Conservation (phyloP, 2,113 vertebrate species). For the Oxygymnocypris stewartii region DNA sequence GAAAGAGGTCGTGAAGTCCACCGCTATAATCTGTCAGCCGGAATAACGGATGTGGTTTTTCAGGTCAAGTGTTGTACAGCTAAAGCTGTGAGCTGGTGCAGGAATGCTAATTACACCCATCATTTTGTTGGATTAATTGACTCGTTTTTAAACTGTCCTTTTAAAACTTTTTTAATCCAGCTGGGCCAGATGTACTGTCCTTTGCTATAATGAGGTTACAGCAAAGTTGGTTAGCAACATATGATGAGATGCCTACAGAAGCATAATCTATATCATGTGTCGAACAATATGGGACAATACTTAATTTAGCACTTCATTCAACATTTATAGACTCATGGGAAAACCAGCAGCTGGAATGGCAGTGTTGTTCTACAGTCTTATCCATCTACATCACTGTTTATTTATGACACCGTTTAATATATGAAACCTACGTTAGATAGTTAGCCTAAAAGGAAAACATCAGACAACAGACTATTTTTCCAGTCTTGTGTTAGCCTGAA, state of each 20-base stretch:
- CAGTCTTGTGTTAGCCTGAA: background rate
- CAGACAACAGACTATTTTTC: background rate
- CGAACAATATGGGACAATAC: background rate
- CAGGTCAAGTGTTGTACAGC: constrained; percentile 49
- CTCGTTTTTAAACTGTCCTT: background rate
- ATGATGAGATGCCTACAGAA: background rate
- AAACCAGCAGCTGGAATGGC: background rate
- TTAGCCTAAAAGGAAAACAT: background rate
- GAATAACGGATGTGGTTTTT: constrained; percentile 57
- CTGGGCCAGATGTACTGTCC: background rate
- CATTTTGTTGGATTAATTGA: background rate
- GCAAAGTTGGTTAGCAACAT: background rate
- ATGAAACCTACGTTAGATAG: background rate
- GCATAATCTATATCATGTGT: background rate
- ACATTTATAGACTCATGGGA: background rate
- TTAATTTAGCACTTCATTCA: background rate
- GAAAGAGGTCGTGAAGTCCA: constrained; percentile 63
- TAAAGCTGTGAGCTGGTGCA: background rate
- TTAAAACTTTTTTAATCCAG: background rate
- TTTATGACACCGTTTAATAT: background rate
- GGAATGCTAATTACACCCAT: background rate
- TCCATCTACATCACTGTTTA: background rate
- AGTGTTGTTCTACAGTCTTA: background rate
- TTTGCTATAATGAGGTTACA: background rate
- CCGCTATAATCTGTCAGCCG: constrained; percentile 54